Evolutionary conservation across 2,797 vertebrate species (phyloP), one percentile per base, ranked within the genome.

Genomic region (Gambelia wislizenii): DNA sequence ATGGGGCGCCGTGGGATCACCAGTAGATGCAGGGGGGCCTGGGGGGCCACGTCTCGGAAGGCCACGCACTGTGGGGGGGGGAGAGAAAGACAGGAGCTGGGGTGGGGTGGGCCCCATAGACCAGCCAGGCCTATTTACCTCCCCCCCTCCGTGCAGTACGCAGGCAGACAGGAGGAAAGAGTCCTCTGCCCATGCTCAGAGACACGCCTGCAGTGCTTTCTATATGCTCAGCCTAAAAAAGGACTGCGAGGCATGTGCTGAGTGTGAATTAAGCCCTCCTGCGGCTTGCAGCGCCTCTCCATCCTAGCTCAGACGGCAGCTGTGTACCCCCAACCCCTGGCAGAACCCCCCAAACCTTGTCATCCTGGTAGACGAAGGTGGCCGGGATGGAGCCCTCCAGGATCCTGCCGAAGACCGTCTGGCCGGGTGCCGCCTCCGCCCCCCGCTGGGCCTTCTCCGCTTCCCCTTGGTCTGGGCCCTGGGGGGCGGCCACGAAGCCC

Each of bases 21-120:
- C 94, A 99, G 95, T 92, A 99, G 98, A 92, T 99, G 99, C 90
- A 99, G 96, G 0, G 99, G 99, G 0, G 98, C 98, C 95, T 99
- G 98, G 1, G 99, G 98, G 74, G 93, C 98, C 95, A 98, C 95
- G 59, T 99, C 99, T 67, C 98, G 97, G 95, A 99, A 99, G 13
- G 98, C 99, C 3, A 99, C 95, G 96, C 98, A 99, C 99, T 99
- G 93, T 67, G 0, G 67, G 33, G 18, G 2, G 33, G 10, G n/a
- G n/a, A n/a, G n/a, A n/a, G 10, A 18, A n/a, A 14, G 61, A 22
- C 4, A 59, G 18, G 3, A 2, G 54, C n/a, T n/a, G n/a, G n/a
- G n/a, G n/a, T n/a, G n/a, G n/a, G n/a, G n/a, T 18, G 18, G 56
- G 12, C 49, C 49, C n/a, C n/a, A n/a, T n/a, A 20, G 56, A 49